Percentiles rank a stretch among this genome's conserved stretches.
Conservation (phyloP, 2,888 invertebrate species). For the Nymphalis c-album region DNA sequence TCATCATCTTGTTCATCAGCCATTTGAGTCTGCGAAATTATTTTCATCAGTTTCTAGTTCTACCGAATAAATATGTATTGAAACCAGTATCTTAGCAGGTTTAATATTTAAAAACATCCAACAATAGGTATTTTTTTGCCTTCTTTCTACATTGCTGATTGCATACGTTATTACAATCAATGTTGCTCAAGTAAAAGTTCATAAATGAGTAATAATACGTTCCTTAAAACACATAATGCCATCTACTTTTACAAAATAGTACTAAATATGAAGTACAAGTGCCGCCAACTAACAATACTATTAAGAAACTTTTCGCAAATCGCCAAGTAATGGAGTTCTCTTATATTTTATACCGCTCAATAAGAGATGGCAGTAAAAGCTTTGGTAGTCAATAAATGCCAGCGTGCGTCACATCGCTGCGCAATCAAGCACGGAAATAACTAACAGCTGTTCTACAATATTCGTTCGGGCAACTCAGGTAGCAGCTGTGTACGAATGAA, state of each 20-base stretch:
- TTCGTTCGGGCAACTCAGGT: constrained; percentile 77
- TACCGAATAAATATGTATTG: no score
- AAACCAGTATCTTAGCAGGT: no score
- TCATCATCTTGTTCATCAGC: no score
- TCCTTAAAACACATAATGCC: neutral
- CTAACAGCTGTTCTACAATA: constrained; percentile 80
- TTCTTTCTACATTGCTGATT: no score
- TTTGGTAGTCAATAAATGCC: constrained; percentile 63
- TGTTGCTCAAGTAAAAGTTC: no score
- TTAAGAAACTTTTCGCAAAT: neutral
- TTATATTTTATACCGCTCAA: neutral
- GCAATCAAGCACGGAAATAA: constrained; percentile 79
- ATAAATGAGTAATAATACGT: no score
- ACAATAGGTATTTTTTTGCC: no score
- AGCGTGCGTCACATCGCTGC: constrained; percentile 72
- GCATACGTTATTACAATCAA: no score
- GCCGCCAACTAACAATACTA: constrained; percentile 15
- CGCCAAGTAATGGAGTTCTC: neutral
- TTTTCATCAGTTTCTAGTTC: no score
- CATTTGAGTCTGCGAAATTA: no score
- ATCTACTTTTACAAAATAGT: neutral
- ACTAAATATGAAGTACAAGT: neutral
- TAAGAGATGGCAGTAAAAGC: constrained; percentile 49
- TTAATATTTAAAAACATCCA: no score
- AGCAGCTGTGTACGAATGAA: constrained; percentile 61